Evolutionary conservation across 2,888 invertebrate genomes (phyloP).

Genomic region (Lepidocyrtinus sp.): DNA sequence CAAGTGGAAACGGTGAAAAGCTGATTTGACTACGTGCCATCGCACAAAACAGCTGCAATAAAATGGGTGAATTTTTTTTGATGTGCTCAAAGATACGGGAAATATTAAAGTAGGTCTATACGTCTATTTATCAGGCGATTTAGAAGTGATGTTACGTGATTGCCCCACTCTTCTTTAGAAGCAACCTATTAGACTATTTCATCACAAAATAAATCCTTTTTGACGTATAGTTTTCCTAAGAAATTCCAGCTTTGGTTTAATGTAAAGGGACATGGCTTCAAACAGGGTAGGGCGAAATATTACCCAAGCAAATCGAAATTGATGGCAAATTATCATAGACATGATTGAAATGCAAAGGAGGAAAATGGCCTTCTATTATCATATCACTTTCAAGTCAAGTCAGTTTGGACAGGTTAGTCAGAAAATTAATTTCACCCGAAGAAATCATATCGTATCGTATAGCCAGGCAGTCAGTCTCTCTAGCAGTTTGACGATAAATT

Average conservation of each 20-base stretch:
- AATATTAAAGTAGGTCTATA: neutral
- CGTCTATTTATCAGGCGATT: neutral
- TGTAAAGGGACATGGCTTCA: neutral
- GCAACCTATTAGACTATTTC: too few species aligned
- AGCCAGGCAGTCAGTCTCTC: too few species aligned
- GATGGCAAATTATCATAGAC: neutral
- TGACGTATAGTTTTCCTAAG: too few species aligned
- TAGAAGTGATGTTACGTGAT: neutral
- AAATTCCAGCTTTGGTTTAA: neutral
- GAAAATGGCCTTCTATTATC: neutral
- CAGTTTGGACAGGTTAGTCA: neutral
- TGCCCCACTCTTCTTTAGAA: neutral
- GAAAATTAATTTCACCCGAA: too few species aligned
- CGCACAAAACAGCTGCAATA: conserved; percentile 2
- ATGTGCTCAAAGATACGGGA: neutral
- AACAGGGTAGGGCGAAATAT: too few species aligned
- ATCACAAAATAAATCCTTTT: too few species aligned
- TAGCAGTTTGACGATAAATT: conserved; percentile 4
- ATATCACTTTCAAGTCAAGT: neutral
- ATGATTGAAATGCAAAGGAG: neutral
- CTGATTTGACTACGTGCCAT: conserved; percentile 6
- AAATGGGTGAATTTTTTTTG: neutral
- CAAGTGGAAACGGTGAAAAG: conserved; percentile 1
- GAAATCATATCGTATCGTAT: too few species aligned
- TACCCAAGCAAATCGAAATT: too few species aligned